Base-by-base conservation (phyloP, 2,888 invertebrate species). In the Acanthosepion esculentum region DNA sequence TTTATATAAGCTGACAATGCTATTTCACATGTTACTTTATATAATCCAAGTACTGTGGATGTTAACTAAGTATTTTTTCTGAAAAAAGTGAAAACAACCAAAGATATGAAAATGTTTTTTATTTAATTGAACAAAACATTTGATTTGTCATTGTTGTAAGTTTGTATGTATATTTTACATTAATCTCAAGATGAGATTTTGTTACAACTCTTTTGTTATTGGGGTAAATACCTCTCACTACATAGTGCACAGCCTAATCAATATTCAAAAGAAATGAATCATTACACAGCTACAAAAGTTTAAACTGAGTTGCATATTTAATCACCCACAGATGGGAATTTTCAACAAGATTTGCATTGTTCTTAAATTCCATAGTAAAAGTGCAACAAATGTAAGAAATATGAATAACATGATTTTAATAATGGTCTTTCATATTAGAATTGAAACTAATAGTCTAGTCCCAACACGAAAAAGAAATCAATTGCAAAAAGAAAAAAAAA, bases 311-410 rank as follows among this genome's bases (percentile, higher is more conserved):
- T 78, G 78, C 78, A 78, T 78, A 78, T 78, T 78, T 78, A 10
- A n/a, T 78, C 78, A 78, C n/a, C 78, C n/a, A 78, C 78, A 33
- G n/a, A n/a, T 78, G n/a, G 78, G 78, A 78, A 12, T n/a, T 78
- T 78, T 78, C 78, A 78, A 78, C 78, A 78, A 78, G n/a, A 78
- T 78, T 78, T 78, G 78, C 78, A n/a, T 78, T 78, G n/a, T 78
- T 78, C 78, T 78, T n/a, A 33, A n/a, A n/a, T 78, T 78, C n/a
- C 78, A 78, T 12, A 78, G n/a, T n/a, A 78, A 78, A 78, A 78
- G 10, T 78, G 78, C n/a, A 78, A 78, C 78, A 78, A 78, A n/a
- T 78, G n/a, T 33, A 78, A 78, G 12, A 78, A n/a, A 78, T 78
- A 78, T 78, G 78, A 78, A 78, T 78, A n/a, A 78, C 78, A 78